Base-by-base conservation (phyloP, 1,140 invertebrate genomes). In the Papilio xuthus region DNA sequence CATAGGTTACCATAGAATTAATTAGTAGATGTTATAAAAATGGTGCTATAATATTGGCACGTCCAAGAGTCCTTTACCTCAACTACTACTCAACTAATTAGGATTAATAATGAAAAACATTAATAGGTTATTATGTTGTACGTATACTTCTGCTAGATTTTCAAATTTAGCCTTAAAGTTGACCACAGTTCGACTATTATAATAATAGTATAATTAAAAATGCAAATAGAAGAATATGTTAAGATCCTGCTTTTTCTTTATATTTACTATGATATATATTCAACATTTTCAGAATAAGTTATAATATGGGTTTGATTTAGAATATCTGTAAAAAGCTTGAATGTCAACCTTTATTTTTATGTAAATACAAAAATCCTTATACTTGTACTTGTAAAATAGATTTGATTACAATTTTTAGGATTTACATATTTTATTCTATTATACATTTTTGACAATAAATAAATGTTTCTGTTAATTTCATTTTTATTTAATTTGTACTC, bases 381-480 rank as follows among this genome's bases (percentile, higher is more conserved):
- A 67, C 32, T 37, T 37, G 7, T n/a, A n/a, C n/a, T 67, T 67
- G 23, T 67, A 67, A n/a, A 67, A 26, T 15, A 60, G 20, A 60
- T 26, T 9, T 4, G 13, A 67, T 28, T 28, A 67, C 13, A 15
- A 67, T 56, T 56, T 32, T 32, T 47, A 77, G 47, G 63, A 71
- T 78, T 78, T 78, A 53, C 41, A 69, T 67, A 47, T 32, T 72
- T 32, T 44, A 70, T 53, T 70, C 47, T 47, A 79, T 32, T 44
- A 53, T 70, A 79, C 20, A 72, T 26, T 74, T 78, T 18, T 79
- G 73, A 78, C 53, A 82, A 83, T 82, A 82, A 83, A 83, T 75
- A 67, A 47, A 81, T 83, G 82, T 85, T 85, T 84, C 81, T 84
- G 82, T 85, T 85, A 78, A 37, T 78, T 60, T 1, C 12, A 67